A percentile compares a stretch with the other conserved stretches of the same genome.
Evolutionary conservation across 2,888 invertebrate species (phyloP).

Genomic region (Zhuqinia jingwanae): DNA sequence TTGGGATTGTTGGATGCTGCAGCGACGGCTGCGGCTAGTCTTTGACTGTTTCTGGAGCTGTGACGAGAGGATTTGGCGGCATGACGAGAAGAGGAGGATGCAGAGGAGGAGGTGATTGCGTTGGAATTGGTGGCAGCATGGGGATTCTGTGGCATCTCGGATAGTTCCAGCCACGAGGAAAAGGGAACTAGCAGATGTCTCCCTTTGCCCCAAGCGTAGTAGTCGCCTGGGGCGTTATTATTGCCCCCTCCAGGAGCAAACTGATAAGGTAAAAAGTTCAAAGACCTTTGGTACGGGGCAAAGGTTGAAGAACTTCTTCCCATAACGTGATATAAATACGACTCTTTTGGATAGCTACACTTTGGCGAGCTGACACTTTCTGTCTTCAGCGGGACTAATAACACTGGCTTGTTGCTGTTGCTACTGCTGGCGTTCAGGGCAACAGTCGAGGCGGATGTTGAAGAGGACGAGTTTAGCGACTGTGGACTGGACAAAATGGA

Average conservation of each 20-base stretch:
- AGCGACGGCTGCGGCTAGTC: conserved; percentile 64
- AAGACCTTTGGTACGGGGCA: conserved; percentile 79
- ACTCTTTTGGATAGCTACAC: conserved; percentile 79
- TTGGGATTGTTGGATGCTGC: conserved; percentile 73
- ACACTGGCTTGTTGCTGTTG: conserved; percentile 73
- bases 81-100: conserved; percentile 40
- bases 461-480: conserved; percentile 53
- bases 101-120: conserved; percentile 40
- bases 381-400: conserved; percentile 78
- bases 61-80: conserved; percentile 59
- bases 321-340: conserved; percentile 79
- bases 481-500: conserved; percentile 63
- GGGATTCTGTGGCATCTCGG: conserved; percentile 76
- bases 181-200: conserved; percentile 79
- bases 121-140: conserved; percentile 58
- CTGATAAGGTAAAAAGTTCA: conserved; percentile 78
- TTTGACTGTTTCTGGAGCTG: conserved; percentile 67
- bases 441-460: conserved; percentile 47
- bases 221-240: conserved; percentile 67
- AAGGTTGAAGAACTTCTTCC: conserved; percentile 79
- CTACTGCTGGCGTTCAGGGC: conserved; percentile 47
- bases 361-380: conserved; percentile 77
- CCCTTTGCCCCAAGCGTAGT: conserved; percentile 74
- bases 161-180: conserved; percentile 79
- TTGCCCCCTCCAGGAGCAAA: conserved; percentile 56